Evolutionary conservation across 2,113 vertebrate genomes (phyloP).

Genomic region (Embiotoca jacksoni): DNA sequence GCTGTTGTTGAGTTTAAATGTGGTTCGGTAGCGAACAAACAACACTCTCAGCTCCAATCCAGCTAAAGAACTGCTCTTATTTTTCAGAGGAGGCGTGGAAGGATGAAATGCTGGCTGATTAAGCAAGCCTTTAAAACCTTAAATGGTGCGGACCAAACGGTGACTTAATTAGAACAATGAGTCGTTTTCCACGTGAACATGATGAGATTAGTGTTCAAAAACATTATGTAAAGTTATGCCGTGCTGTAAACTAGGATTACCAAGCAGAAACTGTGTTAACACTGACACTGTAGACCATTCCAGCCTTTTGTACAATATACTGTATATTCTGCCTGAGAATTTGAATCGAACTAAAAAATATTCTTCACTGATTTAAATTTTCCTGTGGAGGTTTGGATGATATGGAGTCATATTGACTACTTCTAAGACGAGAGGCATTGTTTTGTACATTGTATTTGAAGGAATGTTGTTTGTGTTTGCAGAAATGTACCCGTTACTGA

Average conservation of each 20-base stretch:
- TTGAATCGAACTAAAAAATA: constrained; percentile 38
- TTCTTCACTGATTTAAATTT: constrained; percentile 56
- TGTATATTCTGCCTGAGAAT: constrained; percentile 42
- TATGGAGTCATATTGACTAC: constrained; percentile 86
- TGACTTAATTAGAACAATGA: constrained; percentile 43
- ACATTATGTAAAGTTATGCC: constrained; percentile 56
- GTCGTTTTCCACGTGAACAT: constrained; percentile 35
- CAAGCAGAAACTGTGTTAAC: constrained; percentile 34
- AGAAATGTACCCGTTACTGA: constrained; percentile 48
- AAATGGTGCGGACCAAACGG: constrained; percentile 66
- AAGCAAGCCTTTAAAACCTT: constrained; percentile 23
- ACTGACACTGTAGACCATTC: constrained; percentile 49
- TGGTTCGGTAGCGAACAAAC: constrained; percentile 19
- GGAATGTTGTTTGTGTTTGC: constrained; percentile 48
- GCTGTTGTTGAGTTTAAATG: constrained; percentile 14
- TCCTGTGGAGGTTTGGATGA: constrained; percentile 57
- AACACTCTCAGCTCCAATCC: constrained; percentile 22
- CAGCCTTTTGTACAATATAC: constrained; percentile 53
- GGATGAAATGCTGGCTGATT: constrained; percentile 19
- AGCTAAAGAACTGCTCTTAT: constrained; percentile 7
- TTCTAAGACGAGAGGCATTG: constrained; percentile 47
- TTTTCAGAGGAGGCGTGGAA: not conserved
- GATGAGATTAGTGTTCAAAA: constrained; percentile 50
- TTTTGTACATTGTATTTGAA: constrained; percentile 70
- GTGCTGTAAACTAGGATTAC: constrained; percentile 54